Conservation (phyloP, 2,113 vertebrate genomes). For the Numida meleagris region DNA sequence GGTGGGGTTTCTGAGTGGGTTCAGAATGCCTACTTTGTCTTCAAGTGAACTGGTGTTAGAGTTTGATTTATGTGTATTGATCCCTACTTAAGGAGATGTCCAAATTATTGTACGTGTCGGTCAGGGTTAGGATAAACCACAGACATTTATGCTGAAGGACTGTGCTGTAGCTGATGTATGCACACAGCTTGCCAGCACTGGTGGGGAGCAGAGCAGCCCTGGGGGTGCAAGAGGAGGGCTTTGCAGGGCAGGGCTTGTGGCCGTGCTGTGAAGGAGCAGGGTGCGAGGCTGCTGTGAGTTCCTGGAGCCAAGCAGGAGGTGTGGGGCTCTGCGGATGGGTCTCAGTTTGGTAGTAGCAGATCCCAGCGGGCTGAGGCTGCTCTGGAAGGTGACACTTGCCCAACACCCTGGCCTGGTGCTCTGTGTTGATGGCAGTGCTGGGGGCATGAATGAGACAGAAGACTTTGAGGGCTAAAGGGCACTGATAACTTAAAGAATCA, state of each 20-base stretch:
- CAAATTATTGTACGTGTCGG: background rate
- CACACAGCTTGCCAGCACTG: background rate
- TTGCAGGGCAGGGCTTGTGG: background rate
- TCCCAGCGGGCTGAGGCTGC: too few relatives aligned
- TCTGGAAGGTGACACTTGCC: too few relatives aligned
- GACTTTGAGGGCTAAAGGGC: too few relatives aligned
- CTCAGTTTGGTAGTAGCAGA: too few relatives aligned
- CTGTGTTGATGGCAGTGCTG: too few relatives aligned
- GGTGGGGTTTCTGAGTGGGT: background rate
- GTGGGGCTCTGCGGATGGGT: too few relatives aligned
- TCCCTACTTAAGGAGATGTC: background rate
- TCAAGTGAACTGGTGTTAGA: background rate
- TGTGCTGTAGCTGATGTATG: background rate
- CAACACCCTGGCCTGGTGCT: too few relatives aligned
- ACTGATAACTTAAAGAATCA: too few relatives aligned
- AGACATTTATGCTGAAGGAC: background rate
- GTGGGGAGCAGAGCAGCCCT: background rate
- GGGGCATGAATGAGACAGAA: too few relatives aligned
- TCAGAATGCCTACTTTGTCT: background rate
- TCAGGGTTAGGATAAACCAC: background rate
- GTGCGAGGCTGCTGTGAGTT: accelerated
- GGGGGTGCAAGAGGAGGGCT: background rate
- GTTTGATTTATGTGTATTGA: background rate
- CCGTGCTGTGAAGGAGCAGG: background rate
- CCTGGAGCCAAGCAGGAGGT: too few relatives aligned